Evolutionary conservation across 2,113 vertebrate species (phyloP).

Genomic region (Brachyhypopomus gauderio): DNA sequence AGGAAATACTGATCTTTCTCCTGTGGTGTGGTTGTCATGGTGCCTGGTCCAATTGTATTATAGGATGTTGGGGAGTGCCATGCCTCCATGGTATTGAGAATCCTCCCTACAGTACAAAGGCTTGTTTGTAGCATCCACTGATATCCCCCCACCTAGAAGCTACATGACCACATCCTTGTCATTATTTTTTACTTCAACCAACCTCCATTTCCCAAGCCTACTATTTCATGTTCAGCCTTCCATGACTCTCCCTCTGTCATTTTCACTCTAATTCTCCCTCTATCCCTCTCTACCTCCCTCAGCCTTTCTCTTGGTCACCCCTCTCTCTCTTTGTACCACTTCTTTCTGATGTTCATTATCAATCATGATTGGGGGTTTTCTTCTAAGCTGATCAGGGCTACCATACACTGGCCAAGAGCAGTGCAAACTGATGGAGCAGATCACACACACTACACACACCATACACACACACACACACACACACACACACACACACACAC

Average conservation of each 20-base stretch:
- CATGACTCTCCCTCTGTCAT: background rate
- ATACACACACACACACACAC: no score
- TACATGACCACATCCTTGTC: background rate
- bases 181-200: conserved; percentile 1
- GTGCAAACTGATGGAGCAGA: background rate
- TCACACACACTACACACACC: conserved; percentile 1
- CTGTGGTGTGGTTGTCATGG: conserved; percentile 72
- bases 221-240: background rate
- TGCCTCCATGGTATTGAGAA: conserved; percentile 64
- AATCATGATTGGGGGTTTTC: background rate
- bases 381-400: conserved; percentile 14
- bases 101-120: conserved; percentile 40
- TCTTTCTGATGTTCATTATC: background rate
- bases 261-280: background rate
- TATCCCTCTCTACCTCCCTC: conserved; percentile 43
- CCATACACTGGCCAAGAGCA: conserved; percentile 2
- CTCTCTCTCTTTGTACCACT: background rate
- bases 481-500: no score
- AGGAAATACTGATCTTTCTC: conserved; percentile 36
- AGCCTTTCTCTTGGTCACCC: background rate
- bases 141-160: background rate
- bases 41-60: conserved; percentile 56
- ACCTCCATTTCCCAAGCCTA: conserved; percentile 1
- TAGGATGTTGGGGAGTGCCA: conserved; percentile 47
- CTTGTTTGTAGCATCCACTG: conserved; percentile 36